These are phyloP conservation scores for Chouioia cunea DNA, from an alignment of 2,888 invertebrate genomes.

Conservation along the genomic window DNA sequence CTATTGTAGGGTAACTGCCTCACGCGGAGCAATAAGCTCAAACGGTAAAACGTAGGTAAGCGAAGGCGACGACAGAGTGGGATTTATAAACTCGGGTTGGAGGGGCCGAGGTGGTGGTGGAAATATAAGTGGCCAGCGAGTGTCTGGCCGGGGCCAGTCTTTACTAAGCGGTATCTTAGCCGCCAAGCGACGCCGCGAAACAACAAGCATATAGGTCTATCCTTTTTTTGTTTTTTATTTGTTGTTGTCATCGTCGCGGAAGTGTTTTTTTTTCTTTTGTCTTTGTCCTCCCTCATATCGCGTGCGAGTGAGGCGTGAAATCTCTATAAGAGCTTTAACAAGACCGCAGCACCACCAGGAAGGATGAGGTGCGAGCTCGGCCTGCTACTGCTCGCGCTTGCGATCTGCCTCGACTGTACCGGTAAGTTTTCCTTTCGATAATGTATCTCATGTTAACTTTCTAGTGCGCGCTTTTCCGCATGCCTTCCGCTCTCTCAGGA, in stretches of 20 bases:
- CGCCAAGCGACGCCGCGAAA: too few species aligned
- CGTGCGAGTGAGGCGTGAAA: too few species aligned
- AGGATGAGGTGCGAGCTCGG: conserved; percentile 64
- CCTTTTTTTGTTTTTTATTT: too few species aligned
- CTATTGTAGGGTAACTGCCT: too few species aligned
- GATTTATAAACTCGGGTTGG: background rate
- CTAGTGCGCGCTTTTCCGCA: conserved; percentile 1
- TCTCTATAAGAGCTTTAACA: too few species aligned
- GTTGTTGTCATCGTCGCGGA: too few species aligned
- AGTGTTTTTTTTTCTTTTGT: too few species aligned
- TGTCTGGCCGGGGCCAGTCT: conserved; percentile 65
- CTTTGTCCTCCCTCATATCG: too few species aligned
- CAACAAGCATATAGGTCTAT: too few species aligned
- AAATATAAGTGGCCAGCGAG: conserved; percentile 64
- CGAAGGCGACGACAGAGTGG: background rate
- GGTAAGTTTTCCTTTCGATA: conserved; percentile 58
- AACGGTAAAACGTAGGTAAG: background rate
- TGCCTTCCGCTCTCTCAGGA: background rate
- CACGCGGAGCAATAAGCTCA: background rate
- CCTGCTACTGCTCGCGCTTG: conserved; percentile 61
- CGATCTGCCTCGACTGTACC: conserved; percentile 48
- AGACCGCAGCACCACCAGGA: conserved; percentile 44
- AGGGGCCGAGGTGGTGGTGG: conserved; percentile 60
- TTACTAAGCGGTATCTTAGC: conserved; percentile 62
- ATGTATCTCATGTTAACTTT: background rate